Evolutionary conservation across 2,113 vertebrate species (phyloP).

Genomic region (Cheilinus undulatus): DNA sequence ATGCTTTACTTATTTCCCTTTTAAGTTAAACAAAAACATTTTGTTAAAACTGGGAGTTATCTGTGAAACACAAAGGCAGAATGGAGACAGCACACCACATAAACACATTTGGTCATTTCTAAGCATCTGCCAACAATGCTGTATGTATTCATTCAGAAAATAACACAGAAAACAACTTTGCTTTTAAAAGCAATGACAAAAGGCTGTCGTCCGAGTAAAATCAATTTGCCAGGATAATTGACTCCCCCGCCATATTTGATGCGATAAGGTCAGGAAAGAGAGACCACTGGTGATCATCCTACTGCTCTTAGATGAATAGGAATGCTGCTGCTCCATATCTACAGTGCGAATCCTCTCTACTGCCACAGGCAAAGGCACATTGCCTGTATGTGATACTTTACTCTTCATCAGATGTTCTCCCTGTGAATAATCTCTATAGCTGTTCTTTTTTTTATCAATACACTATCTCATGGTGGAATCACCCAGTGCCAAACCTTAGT

Average conservation of each 20-base stretch:
- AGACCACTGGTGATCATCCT: slow-evolving; percentile 62
- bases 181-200: slow-evolving; percentile 52
- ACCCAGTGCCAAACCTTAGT: slow-evolving; percentile 73
- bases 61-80: slow-evolving; percentile 71
- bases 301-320: slow-evolving; percentile 41
- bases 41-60: slow-evolving; percentile 74
- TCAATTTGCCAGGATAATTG: slow-evolving; percentile 57
- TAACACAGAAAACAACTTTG: slow-evolving; percentile 25
- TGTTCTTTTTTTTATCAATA: slow-evolving; percentile 10
- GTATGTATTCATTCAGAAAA: slow-evolving; percentile 39
- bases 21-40: slow-evolving; percentile 87
- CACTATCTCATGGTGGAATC: slow-evolving; percentile 35
- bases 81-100: slow-evolving; percentile 11
- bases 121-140: slow-evolving; percentile 38
- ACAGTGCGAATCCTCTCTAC: slow-evolving; percentile 58
- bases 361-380: slow-evolving; percentile 55
- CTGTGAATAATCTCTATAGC: slow-evolving; percentile 12
- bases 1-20: slow-evolving; percentile 82
- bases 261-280: slow-evolving; percentile 47
- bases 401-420: slow-evolving; percentile 17
- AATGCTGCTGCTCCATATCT: slow-evolving; percentile 67
- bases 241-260: slow-evolving; percentile 36
- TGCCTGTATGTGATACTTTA: slow-evolving; percentile 35
- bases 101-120: slow-evolving; percentile 38
- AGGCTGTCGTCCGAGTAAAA: slow-evolving; percentile 38